Percentiles rank a stretch among this genome's conserved stretches.
Evolutionary conservation across 2,888 invertebrate genomes (phyloP).

Genomic region (Zeuzera pyrina): DNA sequence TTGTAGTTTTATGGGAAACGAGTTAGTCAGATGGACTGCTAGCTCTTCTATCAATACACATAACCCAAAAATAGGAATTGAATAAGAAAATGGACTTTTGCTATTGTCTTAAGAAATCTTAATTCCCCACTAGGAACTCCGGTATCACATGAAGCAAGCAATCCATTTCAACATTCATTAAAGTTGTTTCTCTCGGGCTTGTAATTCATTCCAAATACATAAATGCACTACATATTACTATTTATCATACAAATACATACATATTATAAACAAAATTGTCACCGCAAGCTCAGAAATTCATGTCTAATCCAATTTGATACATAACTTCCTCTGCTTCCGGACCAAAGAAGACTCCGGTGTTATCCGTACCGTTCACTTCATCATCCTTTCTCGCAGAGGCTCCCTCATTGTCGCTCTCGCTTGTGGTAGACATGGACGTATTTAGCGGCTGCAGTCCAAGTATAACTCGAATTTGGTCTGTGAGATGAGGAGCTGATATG

Average conservation of each 20-base stretch:
- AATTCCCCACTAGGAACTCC: too few species aligned
- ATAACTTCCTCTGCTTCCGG: constrained; percentile 69
- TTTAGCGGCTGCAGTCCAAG: constrained; percentile 75
- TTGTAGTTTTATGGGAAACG: too few species aligned
- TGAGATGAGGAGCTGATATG: constrained; percentile 78
- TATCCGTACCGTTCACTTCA: constrained; percentile 29
- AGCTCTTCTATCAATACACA: too few species aligned
- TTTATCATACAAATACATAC: constrained; percentile 1
- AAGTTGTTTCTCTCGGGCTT: too few species aligned
- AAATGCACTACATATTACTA: too few species aligned
- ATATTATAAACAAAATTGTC: too few species aligned
- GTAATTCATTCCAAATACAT: too few species aligned
- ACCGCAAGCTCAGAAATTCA: constrained; percentile 59
- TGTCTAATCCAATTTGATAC: constrained; percentile 71
- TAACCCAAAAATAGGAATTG: too few species aligned
- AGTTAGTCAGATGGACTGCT: too few species aligned
- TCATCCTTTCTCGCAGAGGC: constrained; percentile 17
- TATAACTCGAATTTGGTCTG: constrained; percentile 80
- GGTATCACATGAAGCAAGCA: too few species aligned
- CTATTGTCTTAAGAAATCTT: too few species aligned
- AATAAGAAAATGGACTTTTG: too few species aligned
- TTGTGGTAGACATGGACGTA: constrained; percentile 35
- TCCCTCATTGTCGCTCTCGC: constrained; percentile 34
- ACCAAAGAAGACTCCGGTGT: constrained; percentile 26
- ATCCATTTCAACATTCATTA: constrained; percentile 8